Evolutionary conservation across 2,797 vertebrate species (phyloP).

Genomic region (Leptodactylus fallax): DNA sequence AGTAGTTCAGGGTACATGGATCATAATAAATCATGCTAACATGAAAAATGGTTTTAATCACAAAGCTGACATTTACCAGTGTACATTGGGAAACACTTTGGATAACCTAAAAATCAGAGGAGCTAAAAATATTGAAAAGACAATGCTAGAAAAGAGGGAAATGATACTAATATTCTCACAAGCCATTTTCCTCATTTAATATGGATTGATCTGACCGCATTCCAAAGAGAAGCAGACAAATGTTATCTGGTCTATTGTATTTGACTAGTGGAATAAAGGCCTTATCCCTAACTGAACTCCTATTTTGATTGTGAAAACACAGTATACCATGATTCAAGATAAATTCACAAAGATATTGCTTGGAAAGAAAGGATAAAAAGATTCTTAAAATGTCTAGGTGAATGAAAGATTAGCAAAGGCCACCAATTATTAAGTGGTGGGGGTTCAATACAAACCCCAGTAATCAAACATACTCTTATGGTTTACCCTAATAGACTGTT

Average conservation of each 20-base stretch:
- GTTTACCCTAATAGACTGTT: too few relatives aligned
- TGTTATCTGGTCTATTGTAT: not conserved
- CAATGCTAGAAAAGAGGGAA: constrained; percentile 6
- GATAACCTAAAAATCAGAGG: constrained; percentile 37
- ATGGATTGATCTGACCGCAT: not conserved
- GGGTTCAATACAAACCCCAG: too few relatives aligned
- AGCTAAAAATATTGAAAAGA: constrained; percentile 22
- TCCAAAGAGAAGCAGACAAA: not conserved
- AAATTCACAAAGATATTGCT: not conserved
- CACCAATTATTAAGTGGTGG: too few relatives aligned
- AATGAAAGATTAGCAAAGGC: too few relatives aligned
- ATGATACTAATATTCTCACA: constrained; percentile 1
- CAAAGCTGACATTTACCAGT: constrained; percentile 48
- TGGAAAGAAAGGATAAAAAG: not conserved
- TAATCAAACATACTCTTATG: too few relatives aligned
- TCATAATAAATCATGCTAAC: constrained; percentile 46
- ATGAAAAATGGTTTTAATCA: constrained; percentile 60
- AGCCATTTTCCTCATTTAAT: constrained; percentile 24
- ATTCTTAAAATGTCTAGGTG: not conserved
- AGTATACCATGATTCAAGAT: not conserved
- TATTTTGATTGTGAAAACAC: not conserved
- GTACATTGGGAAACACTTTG: constrained; percentile 34
- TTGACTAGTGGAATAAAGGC: not conserved
- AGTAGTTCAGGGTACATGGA: constrained; percentile 35
- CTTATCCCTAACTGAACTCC: not conserved